Base-by-base conservation (phyloP, 2,113 vertebrate genomes). In the Phrynocephalus versicolor region DNA sequence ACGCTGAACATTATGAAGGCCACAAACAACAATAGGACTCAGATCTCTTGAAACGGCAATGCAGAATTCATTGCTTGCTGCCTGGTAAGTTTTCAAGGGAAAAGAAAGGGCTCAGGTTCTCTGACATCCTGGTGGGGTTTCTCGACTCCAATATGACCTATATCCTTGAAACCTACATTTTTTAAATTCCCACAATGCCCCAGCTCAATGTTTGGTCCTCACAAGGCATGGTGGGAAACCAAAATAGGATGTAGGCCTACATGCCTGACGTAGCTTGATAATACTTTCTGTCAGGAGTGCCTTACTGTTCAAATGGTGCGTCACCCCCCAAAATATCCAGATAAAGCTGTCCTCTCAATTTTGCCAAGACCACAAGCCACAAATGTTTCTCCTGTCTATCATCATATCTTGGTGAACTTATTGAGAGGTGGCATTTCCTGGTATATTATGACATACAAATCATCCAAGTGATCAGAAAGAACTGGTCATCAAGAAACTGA, bases 1-100 rank as follows among this genome's bases (percentile, higher is more conserved):
- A 80, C 77, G 85, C 64, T 79, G 71, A 89, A 84, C 84, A 88
- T 87, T 87, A 79, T 37, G 75, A 86, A 89, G 76, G 55, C 84
- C 55, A 72, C 70, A 76, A 60, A 60, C 85, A 86, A 80, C 90
- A 91, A 93, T 2, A 74, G 82, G 84, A 91, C 86, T 90, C 75
- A 74, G 82, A 84, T 92, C 86, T 90, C 75, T 84, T 82, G 2
- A 0, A 55, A 23, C 89, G 83, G 60, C 39, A 80, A 8, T 88
- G 60, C 71, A 73, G 83, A 87, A 62, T 51, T 51, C 58, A 75
- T 81, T 65, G n/a, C 60, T 75, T 41, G 45, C 12, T 18, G 41
- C 25, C 25, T 77, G 33, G 69, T 83, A 16, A 51, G 55, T 27
- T n/a, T 27, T 33, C 81, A 25, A 79, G 91, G 62, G 7, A 6